These are phyloP conservation scores for Tipula unca DNA, from an alignment of 2,888 invertebrate species.

Conservation along the genomic window DNA sequence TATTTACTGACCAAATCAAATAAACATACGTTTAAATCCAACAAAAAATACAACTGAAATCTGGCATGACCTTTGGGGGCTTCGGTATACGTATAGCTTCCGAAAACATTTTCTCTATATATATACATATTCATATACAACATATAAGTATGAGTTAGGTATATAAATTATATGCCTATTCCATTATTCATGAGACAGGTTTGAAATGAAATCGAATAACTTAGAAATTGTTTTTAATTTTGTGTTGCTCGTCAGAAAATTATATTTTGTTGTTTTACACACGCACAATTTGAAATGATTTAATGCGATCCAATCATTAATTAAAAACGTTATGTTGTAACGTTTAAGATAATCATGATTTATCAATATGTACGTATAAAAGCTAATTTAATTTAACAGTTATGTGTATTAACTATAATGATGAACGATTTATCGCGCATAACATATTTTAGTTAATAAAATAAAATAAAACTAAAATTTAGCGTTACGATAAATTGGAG, in stretches of 20 bases:
- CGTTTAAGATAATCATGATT: too few species aligned
- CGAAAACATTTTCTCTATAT: not conserved
- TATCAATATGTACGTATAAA: too few species aligned
- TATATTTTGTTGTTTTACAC: not conserved
- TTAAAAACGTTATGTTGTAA: too few species aligned
- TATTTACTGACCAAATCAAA: not conserved
- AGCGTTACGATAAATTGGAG: too few species aligned
- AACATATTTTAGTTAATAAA: too few species aligned
- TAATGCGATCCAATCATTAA: not conserved
- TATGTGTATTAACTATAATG: too few species aligned
- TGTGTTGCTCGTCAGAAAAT: not conserved
- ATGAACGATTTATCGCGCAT: too few species aligned
- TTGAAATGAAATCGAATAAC: not conserved
- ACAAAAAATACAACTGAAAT: not conserved
- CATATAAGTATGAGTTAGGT: not conserved
- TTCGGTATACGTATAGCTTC: not conserved
- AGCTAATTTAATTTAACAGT: too few species aligned
- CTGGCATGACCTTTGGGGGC: not conserved
- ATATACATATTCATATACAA: not conserved
- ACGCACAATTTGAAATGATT: not conserved
- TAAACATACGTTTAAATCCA: not conserved
- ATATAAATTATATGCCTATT: not conserved
- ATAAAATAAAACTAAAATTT: too few species aligned
- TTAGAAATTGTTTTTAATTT: not conserved
- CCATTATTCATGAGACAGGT: not conserved